Evolutionary conservation across 92 coral and sea anemone species (phyloP), one percentile per base, ranked within the genome.

Genomic region (Metridium senile): DNA sequence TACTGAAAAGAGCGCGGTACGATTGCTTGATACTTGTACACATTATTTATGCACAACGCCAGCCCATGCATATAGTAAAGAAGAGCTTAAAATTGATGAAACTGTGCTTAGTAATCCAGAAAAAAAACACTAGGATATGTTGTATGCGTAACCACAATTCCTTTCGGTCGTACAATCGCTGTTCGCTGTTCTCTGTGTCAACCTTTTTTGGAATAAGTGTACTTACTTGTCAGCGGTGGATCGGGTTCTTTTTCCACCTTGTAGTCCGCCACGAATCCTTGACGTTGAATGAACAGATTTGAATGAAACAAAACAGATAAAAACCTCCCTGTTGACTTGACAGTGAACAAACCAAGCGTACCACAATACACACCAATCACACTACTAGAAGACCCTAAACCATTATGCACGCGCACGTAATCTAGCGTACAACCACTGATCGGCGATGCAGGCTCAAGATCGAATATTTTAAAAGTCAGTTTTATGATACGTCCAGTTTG

Each of bases 331-430:
- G 83, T 35, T 33, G 87, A 68, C 31, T 29, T 9, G 18, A 70
- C 70, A 31, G 74, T 31, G 25, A 79, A 70, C 19, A 56, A 53
- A 9, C 66, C 54, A 0, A 47, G 54, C 21, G 11, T 66, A 1
- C 90, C 90, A 58, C 90, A 86, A 35, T 65, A 86, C 6, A 54
- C 64, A 11, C 90, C 90, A 46, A 81, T 39, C 8, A 81, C 43
- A 61, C 67, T 66, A 18, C 84, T 66, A 25, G 72, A 22, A 1
- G 84, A 33, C 0, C 13, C 10, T 39, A 3, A 23, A 10, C 90
- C 87, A 47, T 86, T 80, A 16, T 77, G 28, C 33, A 82, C 86
- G 11, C 77, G 74, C 0, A 86, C 80, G 58, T 70, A 86, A 35
- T 86, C 90, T 1, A 33, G 58, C 31, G 32, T 13, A 43, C 39